Evolutionary conservation across 1,140 invertebrate species (phyloP).

Genomic region (Orchestia grillus): DNA sequence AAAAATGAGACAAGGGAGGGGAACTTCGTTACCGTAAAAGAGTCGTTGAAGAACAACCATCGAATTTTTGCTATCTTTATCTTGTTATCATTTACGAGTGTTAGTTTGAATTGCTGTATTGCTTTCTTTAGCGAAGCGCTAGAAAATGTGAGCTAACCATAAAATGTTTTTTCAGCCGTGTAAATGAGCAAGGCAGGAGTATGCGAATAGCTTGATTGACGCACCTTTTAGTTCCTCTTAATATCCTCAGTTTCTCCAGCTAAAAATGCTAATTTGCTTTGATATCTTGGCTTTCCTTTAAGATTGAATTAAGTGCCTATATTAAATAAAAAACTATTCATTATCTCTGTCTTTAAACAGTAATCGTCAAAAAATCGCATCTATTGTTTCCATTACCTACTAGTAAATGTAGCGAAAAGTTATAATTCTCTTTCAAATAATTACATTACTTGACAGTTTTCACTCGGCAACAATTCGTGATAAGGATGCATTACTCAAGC

Average conservation of each 20-base stretch:
- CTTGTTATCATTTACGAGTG: neutral
- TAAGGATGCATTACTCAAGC: too few relatives aligned
- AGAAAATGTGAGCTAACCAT: too few relatives aligned
- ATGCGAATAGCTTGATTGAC: neutral
- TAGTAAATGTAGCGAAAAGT: neutral
- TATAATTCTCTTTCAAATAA: neutral
- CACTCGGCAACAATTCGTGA: too few relatives aligned
- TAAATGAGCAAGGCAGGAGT: too few relatives aligned
- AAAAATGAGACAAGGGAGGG: neutral
- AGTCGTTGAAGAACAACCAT: neutral
- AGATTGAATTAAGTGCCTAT: neutral
- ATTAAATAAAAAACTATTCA: neutral
- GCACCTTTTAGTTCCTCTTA: neutral
- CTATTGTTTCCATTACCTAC: neutral
- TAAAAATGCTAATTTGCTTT: neutral
- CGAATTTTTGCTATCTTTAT: neutral
- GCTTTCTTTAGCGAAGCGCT: neutral
- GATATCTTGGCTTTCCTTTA: neutral
- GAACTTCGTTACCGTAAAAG: neutral
- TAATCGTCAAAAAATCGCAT: neutral
- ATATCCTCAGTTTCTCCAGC: too few relatives aligned
- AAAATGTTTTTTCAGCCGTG: too few relatives aligned
- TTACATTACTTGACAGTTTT: too few relatives aligned
- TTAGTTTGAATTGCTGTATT: neutral
- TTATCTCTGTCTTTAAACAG: neutral